Percentiles rank a stretch among this genome's conserved stretches.
These are phyloP conservation scores for Drosophila elegans DNA, from an alignment of 1,140 invertebrate species.

Conservation along the genomic window DNA sequence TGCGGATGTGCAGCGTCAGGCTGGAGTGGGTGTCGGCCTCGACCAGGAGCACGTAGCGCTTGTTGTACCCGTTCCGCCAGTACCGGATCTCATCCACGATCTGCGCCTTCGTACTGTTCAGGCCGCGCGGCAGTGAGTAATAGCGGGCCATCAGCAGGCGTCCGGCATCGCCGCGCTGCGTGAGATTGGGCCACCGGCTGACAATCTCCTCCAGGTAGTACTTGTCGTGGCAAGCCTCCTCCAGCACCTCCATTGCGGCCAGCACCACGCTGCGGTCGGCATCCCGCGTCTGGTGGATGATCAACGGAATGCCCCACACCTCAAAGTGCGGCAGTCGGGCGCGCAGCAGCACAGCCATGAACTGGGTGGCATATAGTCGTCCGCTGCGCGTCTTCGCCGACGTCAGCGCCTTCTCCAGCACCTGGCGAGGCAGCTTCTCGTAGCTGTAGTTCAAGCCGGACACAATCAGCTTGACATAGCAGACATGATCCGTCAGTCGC, in stretches of 20 bases:
- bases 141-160: constrained; percentile 93
- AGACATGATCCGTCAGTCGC: constrained; percentile 93
- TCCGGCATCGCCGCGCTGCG: constrained; percentile 93
- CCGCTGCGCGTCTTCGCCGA: constrained; percentile 88
- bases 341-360: constrained; percentile 93
- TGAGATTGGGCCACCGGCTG: constrained; percentile 89
- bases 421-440: constrained; percentile 89
- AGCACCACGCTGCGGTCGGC: constrained; percentile 90
- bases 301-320: constrained; percentile 92
- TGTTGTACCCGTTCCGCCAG: constrained; percentile 91
- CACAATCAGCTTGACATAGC: constrained; percentile 96
- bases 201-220: constrained; percentile 92
- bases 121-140: constrained; percentile 91
- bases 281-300: constrained; percentile 93
- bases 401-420: constrained; percentile 89
- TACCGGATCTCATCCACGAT: constrained; percentile 90
- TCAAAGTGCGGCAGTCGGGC: constrained; percentile 89
- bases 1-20: constrained; percentile 92
- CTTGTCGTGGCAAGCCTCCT: constrained; percentile 95
- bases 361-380: constrained; percentile 95
- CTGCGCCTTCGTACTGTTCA: constrained; percentile 88
- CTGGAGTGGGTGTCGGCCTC: constrained; percentile 95
- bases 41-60: constrained; percentile 94
- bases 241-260: constrained; percentile 92
- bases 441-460: constrained; percentile 94